Base-by-base conservation (phyloP, 2,113 vertebrate species). In the Ciconia stormi region DNA sequence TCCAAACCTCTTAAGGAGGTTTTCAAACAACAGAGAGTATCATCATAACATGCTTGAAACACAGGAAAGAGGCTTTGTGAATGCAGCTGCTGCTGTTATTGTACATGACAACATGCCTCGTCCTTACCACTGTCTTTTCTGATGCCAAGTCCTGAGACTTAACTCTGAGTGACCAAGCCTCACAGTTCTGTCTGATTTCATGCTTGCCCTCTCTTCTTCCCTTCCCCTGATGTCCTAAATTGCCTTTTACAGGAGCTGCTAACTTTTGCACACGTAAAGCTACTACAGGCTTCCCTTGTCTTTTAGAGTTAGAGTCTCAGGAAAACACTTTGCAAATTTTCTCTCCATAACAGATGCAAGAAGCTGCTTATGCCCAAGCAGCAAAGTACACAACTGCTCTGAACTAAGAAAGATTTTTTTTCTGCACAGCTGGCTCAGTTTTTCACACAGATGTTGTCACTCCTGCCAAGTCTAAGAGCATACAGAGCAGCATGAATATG, bases 371-470 rank as follows among this genome's bases (percentile, higher is more conserved):
- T 56, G 46, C 58, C 65, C 89, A 87, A 91, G 89, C 29, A 95
- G 70, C 22, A 65, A 95, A 84, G 70, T 8, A 95, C 46, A 77
- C 62, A 93, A 91, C 53, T 82, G 46, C 84, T 95, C 73, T 63
- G 53, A 87, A 90, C 50, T 62, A 91, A 91, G 42, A 25, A 17
- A 58, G 44, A 55, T 2, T 49, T 80, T 89, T 42, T 93, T 86
- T 49, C 74, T 82, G 78, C 93, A 95, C 95, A 95, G 84, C 94
- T 97, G 96, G 93, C 67, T 93, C 63, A 80, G 58, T 70, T 94
- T 92, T 95, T 90, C 74, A 87, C 53, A 86, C 76, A 96, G 88
- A 95, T 93, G 82, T 95, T 92, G 61, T 65, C 61, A 17, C 40
- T 83, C 49, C 38, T 94, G 78, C 69, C 80, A 89, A 78, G n/a